These are phyloP conservation scores for Entelurus aequoreus DNA, from an alignment of 2,113 vertebrate genomes.

Conservation along the genomic window DNA sequence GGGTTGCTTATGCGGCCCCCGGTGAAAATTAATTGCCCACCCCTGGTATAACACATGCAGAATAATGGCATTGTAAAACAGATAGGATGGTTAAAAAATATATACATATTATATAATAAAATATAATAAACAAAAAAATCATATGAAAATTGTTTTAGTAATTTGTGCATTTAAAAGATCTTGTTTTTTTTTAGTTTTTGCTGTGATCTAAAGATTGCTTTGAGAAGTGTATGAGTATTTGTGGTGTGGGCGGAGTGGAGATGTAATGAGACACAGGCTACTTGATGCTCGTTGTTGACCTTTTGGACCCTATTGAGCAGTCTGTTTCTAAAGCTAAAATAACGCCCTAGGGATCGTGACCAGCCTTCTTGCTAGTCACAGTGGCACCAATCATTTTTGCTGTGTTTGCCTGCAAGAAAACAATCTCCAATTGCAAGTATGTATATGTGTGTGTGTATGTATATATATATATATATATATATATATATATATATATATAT, in stretches of 20 bases:
- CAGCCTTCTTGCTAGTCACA: slow-evolving; percentile 9
- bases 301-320: slow-evolving; percentile 38
- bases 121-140: too few relatives aligned
- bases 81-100: too few relatives aligned
- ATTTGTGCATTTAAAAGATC: too few relatives aligned
- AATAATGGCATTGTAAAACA: too few relatives aligned
- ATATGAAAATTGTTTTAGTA: too few relatives aligned
- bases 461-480: too few relatives aligned
- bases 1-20: too few relatives aligned
- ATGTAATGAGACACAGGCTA: slow-evolving; percentile 43
- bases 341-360: slow-evolving; percentile 23
- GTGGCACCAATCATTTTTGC: slow-evolving; percentile 6
- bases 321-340: slow-evolving; percentile 32
- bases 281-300: slow-evolving; percentile 35
- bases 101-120: too few relatives aligned
- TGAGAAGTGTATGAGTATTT: background rate
- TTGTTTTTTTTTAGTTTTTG: background rate
- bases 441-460: too few relatives aligned
- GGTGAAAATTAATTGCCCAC: too few relatives aligned
- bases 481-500: too few relatives aligned
- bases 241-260: slow-evolving; percentile 2
- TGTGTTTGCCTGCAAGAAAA: background rate
- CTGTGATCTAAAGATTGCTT: background rate
- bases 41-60: too few relatives aligned
- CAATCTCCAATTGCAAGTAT: background rate